A percentile compares a stretch with the other conserved stretches of the same genome.
phyloP scores from a whole-genome alignment of 2,888 invertebrate species.

The Watsonalla cultraria region DNA sequence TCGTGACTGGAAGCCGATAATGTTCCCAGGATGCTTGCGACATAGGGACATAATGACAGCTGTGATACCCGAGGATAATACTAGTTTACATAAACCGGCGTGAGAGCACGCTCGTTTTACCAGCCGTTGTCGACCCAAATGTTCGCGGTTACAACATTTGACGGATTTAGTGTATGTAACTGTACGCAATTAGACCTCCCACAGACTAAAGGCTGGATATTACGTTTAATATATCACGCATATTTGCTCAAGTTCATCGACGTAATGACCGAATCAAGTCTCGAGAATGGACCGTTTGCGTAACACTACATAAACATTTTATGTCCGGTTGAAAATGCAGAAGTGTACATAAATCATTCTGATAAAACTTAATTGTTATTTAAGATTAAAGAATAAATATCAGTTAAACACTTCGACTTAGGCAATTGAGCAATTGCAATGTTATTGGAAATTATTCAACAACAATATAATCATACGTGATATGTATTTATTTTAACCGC shows the following conservation, averaged over 20 bases:
- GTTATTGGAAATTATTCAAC: no score
- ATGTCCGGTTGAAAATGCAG: background rate
- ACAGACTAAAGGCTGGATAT: background rate
- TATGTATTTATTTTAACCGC: no score
- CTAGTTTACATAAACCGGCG: conserved; percentile 58
- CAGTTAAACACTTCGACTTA: no score
- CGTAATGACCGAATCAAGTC: background rate
- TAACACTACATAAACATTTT: background rate
- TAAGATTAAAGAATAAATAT: no score
- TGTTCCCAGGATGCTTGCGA: conserved; percentile 60
- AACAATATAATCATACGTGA: no score
- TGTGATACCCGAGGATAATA: conserved; percentile 54
- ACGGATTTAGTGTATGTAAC: conserved; percentile 22
- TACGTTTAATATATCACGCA: background rate
- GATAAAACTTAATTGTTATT: no score
- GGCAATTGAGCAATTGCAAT: no score
- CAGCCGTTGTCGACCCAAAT: conserved; percentile 47
- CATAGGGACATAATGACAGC: conserved; percentile 59
- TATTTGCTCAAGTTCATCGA: background rate
- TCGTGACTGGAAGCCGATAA: conserved; percentile 63
- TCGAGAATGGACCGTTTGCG: background rate
- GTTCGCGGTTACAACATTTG: conserved; percentile 40
- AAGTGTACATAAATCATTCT: background rate
- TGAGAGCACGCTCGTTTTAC: conserved; percentile 60
- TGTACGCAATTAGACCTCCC: background rate